Conservation (phyloP, 2,888 invertebrate genomes). For the Chesias legatella region DNA sequence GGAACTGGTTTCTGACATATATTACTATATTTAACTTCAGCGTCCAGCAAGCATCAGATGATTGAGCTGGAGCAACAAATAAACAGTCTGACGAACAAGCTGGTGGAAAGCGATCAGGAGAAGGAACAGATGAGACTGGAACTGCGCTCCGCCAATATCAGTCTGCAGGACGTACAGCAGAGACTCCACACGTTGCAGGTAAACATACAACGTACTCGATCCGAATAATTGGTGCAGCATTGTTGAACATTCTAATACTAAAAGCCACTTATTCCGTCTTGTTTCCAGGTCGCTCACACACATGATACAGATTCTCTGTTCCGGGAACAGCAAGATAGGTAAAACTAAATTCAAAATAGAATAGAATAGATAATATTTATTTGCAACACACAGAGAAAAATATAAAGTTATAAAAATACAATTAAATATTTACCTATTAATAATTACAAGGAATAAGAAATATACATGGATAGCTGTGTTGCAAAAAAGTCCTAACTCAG, state of each 20-base stretch:
- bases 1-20: too few species aligned
- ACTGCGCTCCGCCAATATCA: slow-evolving; percentile 59
- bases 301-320: slow-evolving; percentile 73
- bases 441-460: too few species aligned
- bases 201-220: too few species aligned
- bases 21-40: slow-evolving; percentile 34
- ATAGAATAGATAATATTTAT: too few species aligned
- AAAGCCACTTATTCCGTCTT: too few species aligned
- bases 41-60: slow-evolving; percentile 66
- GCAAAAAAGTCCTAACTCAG: too few species aligned
- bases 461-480: too few species aligned
- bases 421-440: neutral
- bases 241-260: too few species aligned
- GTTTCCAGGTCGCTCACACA: slow-evolving; percentile 61
- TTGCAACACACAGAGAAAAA: too few species aligned
- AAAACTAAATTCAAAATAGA: slow-evolving; percentile 10
- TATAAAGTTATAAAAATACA: too few species aligned
- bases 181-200: slow-evolving; percentile 68
- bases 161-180: slow-evolving; percentile 69
- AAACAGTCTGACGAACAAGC: slow-evolving; percentile 46
- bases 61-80: slow-evolving; percentile 67
- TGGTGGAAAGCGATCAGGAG: slow-evolving; percentile 55
- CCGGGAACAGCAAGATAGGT: slow-evolving; percentile 75
- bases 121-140: slow-evolving; percentile 68
- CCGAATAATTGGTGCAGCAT: too few species aligned